Evolutionary conservation across 1,140 invertebrate genomes (phyloP).

Genomic region (Anthonomus grandis): DNA sequence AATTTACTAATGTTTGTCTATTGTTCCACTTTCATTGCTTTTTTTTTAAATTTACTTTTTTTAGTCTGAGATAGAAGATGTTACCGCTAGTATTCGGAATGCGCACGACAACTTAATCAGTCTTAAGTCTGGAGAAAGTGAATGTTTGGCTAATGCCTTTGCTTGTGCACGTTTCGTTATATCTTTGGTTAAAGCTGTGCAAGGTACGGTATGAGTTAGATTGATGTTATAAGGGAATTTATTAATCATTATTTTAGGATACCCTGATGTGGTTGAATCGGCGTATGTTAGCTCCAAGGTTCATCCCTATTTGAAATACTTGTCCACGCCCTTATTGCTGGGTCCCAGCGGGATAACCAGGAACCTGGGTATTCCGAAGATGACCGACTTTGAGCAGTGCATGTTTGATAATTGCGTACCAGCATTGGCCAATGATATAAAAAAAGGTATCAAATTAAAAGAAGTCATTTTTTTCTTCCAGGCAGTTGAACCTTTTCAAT

Average conservation of each 20-base stretch:
- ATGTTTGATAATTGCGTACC: constrained; percentile 52
- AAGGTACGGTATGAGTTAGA: too few relatives aligned
- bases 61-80: constrained; percentile 48
- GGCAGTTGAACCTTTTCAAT: too few relatives aligned
- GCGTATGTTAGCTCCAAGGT: constrained; percentile 53
- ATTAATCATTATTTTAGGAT: constrained; percentile 48
- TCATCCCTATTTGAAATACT: constrained; percentile 49
- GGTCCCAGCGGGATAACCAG: constrained; percentile 52
- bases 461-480: too few relatives aligned
- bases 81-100: constrained; percentile 45
- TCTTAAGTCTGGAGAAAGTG: constrained; percentile 33
- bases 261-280: constrained; percentile 53
- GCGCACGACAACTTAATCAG: constrained; percentile 40
- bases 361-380: constrained; percentile 54
- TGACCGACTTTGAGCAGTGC: constrained; percentile 56
- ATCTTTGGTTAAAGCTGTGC: constrained; percentile 52
- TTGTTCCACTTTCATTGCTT: background rate
- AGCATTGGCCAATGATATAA: constrained; percentile 53
- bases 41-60: constrained; percentile 11
- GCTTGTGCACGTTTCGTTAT: constrained; percentile 57
- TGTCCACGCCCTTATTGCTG: constrained; percentile 47
- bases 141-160: constrained; percentile 53
- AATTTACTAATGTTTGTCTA: constrained; percentile 46
- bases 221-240: too few relatives aligned
- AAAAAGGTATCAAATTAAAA: constrained; percentile 49